Conservation (phyloP, 2,797 vertebrate species). For the Dipus sagitta region DNA sequence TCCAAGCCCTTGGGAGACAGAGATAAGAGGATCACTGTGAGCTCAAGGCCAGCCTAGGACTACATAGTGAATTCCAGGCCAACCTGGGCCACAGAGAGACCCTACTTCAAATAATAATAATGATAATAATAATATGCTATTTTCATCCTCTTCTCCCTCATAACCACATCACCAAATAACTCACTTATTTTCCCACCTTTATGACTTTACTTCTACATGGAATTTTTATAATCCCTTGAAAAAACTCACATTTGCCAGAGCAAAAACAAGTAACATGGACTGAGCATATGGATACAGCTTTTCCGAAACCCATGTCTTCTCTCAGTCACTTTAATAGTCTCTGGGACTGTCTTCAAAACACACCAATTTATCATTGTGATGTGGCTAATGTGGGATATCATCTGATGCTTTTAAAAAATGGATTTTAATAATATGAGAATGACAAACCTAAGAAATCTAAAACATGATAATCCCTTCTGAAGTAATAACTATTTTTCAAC, state of each 20-base stretch:
- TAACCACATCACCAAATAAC: neutral
- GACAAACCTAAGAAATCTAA: conserved; percentile 21
- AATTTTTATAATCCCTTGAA: conserved; percentile 1
- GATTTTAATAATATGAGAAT: conserved; percentile 46
- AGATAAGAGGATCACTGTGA: too few relatives aligned
- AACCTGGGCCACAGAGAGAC: too few relatives aligned
- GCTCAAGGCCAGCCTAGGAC: too few relatives aligned
- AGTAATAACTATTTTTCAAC: conserved; percentile 45
- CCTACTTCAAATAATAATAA: too few relatives aligned
- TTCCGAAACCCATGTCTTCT: conserved; percentile 46
- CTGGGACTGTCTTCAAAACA: conserved; percentile 28
- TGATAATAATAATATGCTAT: too few relatives aligned
- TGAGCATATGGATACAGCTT: neutral
- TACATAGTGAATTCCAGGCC: too few relatives aligned
- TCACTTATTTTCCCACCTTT: conserved; percentile 5
- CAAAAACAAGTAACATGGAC: neutral
- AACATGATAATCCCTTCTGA: conserved; percentile 10
- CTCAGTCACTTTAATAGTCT: conserved; percentile 8
- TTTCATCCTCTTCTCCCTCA: too few relatives aligned
- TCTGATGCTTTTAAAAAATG: neutral
- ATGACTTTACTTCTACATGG: neutral
- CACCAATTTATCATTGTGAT: conserved; percentile 52
- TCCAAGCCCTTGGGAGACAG: too few relatives aligned
- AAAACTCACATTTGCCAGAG: neutral
- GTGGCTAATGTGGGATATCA: conserved; percentile 3